These are phyloP conservation scores for Mastacembelus armatus DNA, from an alignment of 2,797 vertebrate species.

Conservation along the genomic window DNA sequence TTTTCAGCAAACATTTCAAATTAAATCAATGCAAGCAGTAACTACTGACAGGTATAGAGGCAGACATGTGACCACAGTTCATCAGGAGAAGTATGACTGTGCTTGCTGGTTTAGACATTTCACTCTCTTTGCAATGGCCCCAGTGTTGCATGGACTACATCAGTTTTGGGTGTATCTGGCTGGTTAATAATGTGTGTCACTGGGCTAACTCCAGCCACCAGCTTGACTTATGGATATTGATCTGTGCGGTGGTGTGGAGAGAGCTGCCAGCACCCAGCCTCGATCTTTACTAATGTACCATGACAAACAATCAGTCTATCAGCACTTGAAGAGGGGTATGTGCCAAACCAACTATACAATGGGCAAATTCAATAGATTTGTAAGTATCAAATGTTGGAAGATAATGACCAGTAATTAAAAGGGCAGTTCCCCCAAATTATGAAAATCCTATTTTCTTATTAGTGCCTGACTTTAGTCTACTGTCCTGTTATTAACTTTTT, in stretches of 20 bases:
- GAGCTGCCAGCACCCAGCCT: slow-evolving; percentile 47
- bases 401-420: slow-evolving; percentile 2
- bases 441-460: too few relatives aligned
- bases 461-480: too few relatives aligned
- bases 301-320: slow-evolving; percentile 75
- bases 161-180: slow-evolving; percentile 44
- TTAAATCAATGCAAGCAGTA: neutral
- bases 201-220: slow-evolving; percentile 65
- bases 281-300: slow-evolving; percentile 66
- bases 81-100: neutral
- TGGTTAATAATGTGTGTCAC: slow-evolving; percentile 66
- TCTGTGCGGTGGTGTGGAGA: slow-evolving; percentile 56
- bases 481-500: neutral
- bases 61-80: neutral
- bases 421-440: slow-evolving; percentile 9
- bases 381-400: slow-evolving; percentile 8
- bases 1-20: neutral
- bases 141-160: slow-evolving; percentile 39
- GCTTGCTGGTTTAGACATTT: slow-evolving; percentile 4
- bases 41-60: neutral
- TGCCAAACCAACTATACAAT: slow-evolving; percentile 51
- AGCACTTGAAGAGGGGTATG: slow-evolving; percentile 20
- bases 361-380: slow-evolving; percentile 42
- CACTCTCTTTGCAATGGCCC: slow-evolving; percentile 3
- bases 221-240: slow-evolving; percentile 74